Evolutionary conservation across 2,888 invertebrate species (phyloP), one percentile per base, ranked within the genome.

Genomic region (Agriopis marginaria): DNA sequence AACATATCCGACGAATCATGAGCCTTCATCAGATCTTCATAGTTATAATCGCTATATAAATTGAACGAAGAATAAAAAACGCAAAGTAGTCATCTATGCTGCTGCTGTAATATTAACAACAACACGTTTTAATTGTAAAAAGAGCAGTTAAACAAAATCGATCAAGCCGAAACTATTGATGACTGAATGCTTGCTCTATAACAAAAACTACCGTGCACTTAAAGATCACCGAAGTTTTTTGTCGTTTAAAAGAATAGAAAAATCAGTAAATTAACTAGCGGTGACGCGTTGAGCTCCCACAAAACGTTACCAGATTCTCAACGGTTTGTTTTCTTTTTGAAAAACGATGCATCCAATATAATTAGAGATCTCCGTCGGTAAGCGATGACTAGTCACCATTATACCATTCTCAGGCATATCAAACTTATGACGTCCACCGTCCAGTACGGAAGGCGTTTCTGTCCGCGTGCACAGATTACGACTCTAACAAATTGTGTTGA

Each of bases 401-500:
- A 86, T 82, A 82, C 79, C 82, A 79, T 87, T 89, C 88, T 86
- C 85, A 84, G 86, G 81, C 85, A 82, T 82, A 86, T 89, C 84
- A 85, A 83, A 75, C 82, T 79, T 80, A 84, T 86, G 86, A 86
- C 85, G 84, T 81, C 73, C 78, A 79, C 83, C 85, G 84, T 81
- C 73, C 78, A 79, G 83, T 77, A 86, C 85, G 83, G 86, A 85
- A 87, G 86, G 86, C 85, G 79, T 82, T 79, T 81, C 85, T 82
- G 81, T 80, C 85, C 83, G 80, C 87, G 82, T 85, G 85, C 87
- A 85, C 85, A 87, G 91, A 90, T 92, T 92, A 93, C 82, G 86
- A 83, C 78, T 83, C 89, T 89, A 90, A 92, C 92, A 92, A 91
- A 90, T 90, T 88, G 90, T 91, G 89, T 89, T 82, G 88, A 89